Percentiles rank a stretch among this genome's conserved stretches.
phyloP scores from a whole-genome alignment of 2,113 vertebrate genomes.

The Myrmecophaga tridactyla region DNA sequence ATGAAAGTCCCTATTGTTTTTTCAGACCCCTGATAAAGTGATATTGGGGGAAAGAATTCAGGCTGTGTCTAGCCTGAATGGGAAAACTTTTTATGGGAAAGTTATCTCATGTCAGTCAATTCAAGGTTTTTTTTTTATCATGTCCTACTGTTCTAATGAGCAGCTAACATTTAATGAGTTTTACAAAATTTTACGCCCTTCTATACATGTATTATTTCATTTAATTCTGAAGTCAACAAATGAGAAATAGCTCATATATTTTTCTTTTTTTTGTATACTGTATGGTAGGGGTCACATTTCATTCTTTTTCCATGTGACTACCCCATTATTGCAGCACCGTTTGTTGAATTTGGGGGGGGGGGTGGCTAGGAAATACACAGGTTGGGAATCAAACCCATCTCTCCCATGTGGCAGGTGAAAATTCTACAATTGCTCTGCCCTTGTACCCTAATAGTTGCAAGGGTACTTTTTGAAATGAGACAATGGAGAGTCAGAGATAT shows the following conservation, averaged over 20 bases:
- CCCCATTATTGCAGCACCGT: too few species aligned
- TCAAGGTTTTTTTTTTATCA: not conserved
- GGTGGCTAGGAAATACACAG: too few species aligned
- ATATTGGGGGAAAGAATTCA: slow-evolving; percentile 15
- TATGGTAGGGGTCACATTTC: too few species aligned
- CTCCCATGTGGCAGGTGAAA: too few species aligned
- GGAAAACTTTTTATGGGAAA: slow-evolving; percentile 7
- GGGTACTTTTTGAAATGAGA: not conserved
- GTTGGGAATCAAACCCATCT: too few species aligned
- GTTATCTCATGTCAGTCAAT: not conserved
- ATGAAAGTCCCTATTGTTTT: slow-evolving; percentile 31
- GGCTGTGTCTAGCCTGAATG: not conserved
- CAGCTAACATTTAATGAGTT: not conserved
- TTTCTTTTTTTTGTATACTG: too few species aligned
- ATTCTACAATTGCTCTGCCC: too few species aligned
- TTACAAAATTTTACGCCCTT: not conserved
- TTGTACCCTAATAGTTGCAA: too few species aligned
- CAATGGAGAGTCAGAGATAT: not conserved
- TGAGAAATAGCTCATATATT: slow-evolving; percentile 10
- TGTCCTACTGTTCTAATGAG: not conserved
- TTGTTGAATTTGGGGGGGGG: too few species aligned
- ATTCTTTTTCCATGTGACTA: too few species aligned
- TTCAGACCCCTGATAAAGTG: not conserved
- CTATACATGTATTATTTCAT: slow-evolving; percentile 5
- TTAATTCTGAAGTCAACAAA: slow-evolving; percentile 17